Base-by-base conservation (phyloP, 1,140 invertebrate genomes). In the Drosophila rufa region DNA sequence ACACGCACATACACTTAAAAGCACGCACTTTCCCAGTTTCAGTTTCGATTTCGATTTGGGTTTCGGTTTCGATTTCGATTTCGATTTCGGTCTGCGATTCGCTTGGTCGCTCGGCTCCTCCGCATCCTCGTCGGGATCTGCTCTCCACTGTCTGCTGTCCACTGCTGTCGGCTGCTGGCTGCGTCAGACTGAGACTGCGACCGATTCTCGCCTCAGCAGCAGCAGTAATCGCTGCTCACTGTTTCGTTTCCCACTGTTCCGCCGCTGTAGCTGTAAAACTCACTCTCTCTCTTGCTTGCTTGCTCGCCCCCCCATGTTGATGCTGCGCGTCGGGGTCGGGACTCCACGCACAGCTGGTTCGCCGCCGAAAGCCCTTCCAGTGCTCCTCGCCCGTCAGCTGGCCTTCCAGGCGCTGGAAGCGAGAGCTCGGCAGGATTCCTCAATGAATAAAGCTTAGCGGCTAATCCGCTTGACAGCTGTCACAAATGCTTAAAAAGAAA, bases 41-140 rank as follows among this genome's bases (percentile, higher is more conserved):
- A 14, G 48, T 62, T 70, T 55, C 40, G 8, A 40, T 75, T 77
- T 73, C 43, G 38, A 5, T 58, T 59, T 81, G 67, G 51, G 36
- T 55, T 67, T 79, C 74, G 11, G 17, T 74, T 74, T 73, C 45
- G 22, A 36, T 79, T 61, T 69, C 36, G 38, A 45, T 80, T 61
- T 71, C 56, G 59, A 22, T 58, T 61, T 45, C 58, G 46, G 48
- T 60, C 68, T 47, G 47, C 25, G 45, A 55, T 50, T 68, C 51
- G 61, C 14, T 64, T 58, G 36, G 30, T 30, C 48, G 64, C 70
- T 67, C 66, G 68, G 46, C 45, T 50, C 42, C 27, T 66, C 71
- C 48, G 73, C 67, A 73, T 75, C 71, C 75, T 85, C 75, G 80
- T 75, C 82, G 82, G 79, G 82, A 86, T 86, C 82, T 85, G 82